phyloP scores from a whole-genome alignment of 2,888 invertebrate genomes.

The Athalia circularis region DNA sequence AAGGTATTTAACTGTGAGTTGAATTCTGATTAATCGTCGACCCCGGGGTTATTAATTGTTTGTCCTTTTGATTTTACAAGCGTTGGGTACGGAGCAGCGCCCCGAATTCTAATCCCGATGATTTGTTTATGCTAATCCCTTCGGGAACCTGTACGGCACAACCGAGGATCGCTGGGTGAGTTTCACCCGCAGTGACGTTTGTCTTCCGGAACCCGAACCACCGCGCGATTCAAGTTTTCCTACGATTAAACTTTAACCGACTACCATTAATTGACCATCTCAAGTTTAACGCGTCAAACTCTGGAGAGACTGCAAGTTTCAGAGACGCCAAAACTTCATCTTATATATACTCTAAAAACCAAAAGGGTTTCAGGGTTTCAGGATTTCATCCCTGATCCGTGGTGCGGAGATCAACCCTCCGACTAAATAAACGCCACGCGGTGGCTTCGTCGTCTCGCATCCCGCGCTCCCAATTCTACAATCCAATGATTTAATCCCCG shows the following conservation, averaged over 20 bases:
- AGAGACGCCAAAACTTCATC: background rate
- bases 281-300: conserved; percentile 23
- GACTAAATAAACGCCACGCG: conserved; percentile 45
- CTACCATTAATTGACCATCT: conserved; percentile 40
- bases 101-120: conserved; percentile 69
- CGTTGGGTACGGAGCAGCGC: conserved; percentile 52
- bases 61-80: conserved; percentile 71
- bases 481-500: conserved; percentile 72
- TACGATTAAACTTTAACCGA: conserved; percentile 36
- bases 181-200: conserved; percentile 30
- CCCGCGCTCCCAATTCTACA: conserved; percentile 57
- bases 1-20: conserved; percentile 68
- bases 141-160: background rate
- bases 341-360: background rate
- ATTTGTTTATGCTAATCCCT: conserved; percentile 72
- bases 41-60: conserved; percentile 70
- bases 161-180: background rate
- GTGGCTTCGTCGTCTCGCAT: too few relatives aligned
- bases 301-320: background rate
- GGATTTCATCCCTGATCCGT: conserved; percentile 43
- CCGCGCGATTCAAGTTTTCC: background rate
- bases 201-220: conserved; percentile 21
- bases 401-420: conserved; percentile 51
- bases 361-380: background rate
- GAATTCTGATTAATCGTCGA: conserved; percentile 72